phyloP scores from a whole-genome alignment of 2,888 invertebrate genomes.

The Yponomeuta cagnagella region DNA sequence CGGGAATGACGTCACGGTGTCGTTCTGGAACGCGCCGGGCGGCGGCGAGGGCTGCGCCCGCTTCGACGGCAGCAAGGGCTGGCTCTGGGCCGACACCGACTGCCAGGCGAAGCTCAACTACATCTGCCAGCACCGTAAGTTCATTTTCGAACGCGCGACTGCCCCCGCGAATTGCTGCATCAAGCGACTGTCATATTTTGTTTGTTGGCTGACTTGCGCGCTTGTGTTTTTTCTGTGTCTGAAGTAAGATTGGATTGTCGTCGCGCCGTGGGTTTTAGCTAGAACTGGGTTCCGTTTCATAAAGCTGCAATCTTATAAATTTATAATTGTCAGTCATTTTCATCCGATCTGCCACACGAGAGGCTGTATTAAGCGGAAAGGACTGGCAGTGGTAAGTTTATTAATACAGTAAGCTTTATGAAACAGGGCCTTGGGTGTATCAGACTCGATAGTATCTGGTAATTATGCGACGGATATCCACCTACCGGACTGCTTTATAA shows the following conservation, averaged over 20 bases:
- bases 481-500: too few relatives aligned
- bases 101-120: conserved; percentile 89
- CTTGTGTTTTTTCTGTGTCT: conserved; percentile 2
- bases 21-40: conserved; percentile 93
- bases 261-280: too few relatives aligned
- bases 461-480: too few relatives aligned
- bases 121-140: conserved; percentile 95
- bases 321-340: too few relatives aligned
- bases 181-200: not conserved
- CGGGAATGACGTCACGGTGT: conserved; percentile 90
- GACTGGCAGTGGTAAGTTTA: too few relatives aligned
- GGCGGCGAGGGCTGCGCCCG: conserved; percentile 90
- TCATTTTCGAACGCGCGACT: conserved; percentile 6
- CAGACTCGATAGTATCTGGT: too few relatives aligned
- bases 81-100: conserved; percentile 96
- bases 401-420: too few relatives aligned
- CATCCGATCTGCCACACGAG: too few relatives aligned
- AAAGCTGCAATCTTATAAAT: too few relatives aligned
- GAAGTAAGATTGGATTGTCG: not conserved
- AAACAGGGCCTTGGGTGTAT: too few relatives aligned
- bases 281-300: too few relatives aligned
- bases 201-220: not conserved
- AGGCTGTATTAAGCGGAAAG: too few relatives aligned
- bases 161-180: not conserved
- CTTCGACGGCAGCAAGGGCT: conserved; percentile 94